A percentile compares a stretch with the other conserved stretches of the same genome.
phyloP scores from a whole-genome alignment of 2,113 vertebrate genomes.

The Sminthopsis crassicaudata region DNA sequence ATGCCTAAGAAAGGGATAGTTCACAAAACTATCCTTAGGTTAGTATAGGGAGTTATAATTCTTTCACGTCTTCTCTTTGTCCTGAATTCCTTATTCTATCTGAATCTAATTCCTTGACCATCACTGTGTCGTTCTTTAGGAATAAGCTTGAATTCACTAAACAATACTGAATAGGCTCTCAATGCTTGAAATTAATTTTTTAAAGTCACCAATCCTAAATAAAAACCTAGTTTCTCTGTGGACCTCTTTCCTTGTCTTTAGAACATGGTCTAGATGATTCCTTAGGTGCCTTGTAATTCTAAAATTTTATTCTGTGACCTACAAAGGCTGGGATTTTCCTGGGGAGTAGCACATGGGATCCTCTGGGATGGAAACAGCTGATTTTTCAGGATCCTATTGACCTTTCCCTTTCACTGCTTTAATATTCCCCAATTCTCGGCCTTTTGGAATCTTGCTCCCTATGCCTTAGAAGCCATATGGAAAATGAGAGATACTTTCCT shows the following conservation, averaged over 20 bases:
- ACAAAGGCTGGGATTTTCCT: not conserved
- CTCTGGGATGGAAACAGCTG: not conserved
- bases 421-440: not conserved
- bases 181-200: not conserved
- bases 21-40: not conserved
- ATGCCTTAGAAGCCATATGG: not conserved
- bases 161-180: not conserved
- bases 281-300: not conserved
- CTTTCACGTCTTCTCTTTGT: not conserved
- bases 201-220: not conserved
- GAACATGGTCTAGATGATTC: not conserved
- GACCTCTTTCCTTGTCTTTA: not conserved
- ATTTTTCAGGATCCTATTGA: not conserved
- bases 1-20: not conserved
- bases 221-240: not conserved
- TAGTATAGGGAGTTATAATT: not conserved
- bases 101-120: not conserved
- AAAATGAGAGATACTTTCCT: not conserved
- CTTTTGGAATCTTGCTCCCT: not conserved
- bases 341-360: not conserved
- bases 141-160: not conserved
- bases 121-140: not conserved
- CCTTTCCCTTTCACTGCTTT: not conserved
- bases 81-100: not conserved
- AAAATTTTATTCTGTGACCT: not conserved